Evolutionary conservation across 2,113 vertebrate genomes (phyloP), one percentile per base, ranked within the genome.

Genomic region (Cephalopholis sonnerati): DNA sequence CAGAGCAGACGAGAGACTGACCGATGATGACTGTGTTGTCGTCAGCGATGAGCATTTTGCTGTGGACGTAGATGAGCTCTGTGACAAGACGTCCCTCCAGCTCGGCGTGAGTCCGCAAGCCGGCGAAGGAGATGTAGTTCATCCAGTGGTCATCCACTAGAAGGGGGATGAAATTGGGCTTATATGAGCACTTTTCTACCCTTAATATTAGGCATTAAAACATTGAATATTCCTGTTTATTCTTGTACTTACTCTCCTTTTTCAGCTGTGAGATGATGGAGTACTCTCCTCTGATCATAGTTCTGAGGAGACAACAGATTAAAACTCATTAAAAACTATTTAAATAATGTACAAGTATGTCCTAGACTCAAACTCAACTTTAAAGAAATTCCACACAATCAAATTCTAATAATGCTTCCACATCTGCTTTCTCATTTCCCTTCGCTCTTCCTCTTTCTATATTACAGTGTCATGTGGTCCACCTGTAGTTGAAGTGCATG

Each of bases 401-500:
- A 1, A 36, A 55, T 20, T 71, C 0, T 3, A 18, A 59, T 18
- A 4, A n/a, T 0, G 44, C 44, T 25, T 74, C 24, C 24, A 54
- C 22, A 17, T 39, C 2, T 39, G 24, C 0, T 25, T 79, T 82
- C 25, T 59, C 41, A 15, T 51, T 67, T 85, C 71, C 67, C 11
- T 16, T 66, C 53, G 0, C 62, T 13, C 2, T 74, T 83, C 57
- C 54, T 68, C 41, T 81, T 81, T 84, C 20, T 25, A 6, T 25
- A 2, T 4, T 7, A 22, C 55, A 29, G 41, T 10, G 2, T 50
- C 17, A 13, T 2, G 72, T 18, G 48, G 5, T 27, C 51, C 80
- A 99, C 98, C 98, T 99, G 97, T 97, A 98, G 94, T 99, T 99
- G 93, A 98, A 99, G 94, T 99, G 98, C 98, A 99, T 99, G 57